Evolutionary conservation across 2,113 vertebrate species (phyloP).

Genomic region (Catagonus wagneri): DNA sequence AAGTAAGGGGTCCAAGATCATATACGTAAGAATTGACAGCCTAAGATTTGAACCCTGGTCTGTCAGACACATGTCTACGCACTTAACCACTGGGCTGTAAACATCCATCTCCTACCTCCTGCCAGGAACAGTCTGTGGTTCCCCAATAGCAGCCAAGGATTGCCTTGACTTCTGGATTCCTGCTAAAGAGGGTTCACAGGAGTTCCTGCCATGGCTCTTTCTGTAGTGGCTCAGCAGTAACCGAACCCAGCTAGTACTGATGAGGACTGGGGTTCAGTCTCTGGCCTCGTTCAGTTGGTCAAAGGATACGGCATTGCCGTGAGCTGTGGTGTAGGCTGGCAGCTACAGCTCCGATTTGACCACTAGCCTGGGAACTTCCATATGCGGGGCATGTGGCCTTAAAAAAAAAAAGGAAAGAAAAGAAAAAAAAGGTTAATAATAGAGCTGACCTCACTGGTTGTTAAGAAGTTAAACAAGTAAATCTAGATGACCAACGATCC

Average conservation of each 20-base stretch:
- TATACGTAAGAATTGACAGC: neutral
- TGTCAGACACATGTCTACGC: neutral
- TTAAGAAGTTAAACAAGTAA: slow-evolving; percentile 11
- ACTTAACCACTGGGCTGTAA: neutral
- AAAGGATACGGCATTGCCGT: too few relatives aligned
- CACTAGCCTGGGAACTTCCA: too few relatives aligned
- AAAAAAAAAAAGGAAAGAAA: too few relatives aligned
- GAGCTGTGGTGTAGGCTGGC: too few relatives aligned
- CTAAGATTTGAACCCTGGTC: neutral
- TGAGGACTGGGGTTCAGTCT: too few relatives aligned
- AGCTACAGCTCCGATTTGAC: too few relatives aligned
- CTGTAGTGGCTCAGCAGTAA: too few relatives aligned
- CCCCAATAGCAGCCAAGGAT: neutral
- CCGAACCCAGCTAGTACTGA: too few relatives aligned
- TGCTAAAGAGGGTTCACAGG: neutral
- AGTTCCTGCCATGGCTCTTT: too few relatives aligned
- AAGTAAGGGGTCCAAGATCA: neutral
- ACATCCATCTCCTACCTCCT: neutral
- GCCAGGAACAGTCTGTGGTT: neutral
- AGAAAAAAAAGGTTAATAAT: too few relatives aligned
- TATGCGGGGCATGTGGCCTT: too few relatives aligned
- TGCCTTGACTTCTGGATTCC: neutral
- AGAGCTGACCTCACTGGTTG: neutral
- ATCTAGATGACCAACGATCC: neutral
- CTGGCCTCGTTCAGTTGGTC: too few relatives aligned